phyloP scores from a whole-genome alignment of 2,113 vertebrate species.

The Sakesphorus luctuosus region DNA sequence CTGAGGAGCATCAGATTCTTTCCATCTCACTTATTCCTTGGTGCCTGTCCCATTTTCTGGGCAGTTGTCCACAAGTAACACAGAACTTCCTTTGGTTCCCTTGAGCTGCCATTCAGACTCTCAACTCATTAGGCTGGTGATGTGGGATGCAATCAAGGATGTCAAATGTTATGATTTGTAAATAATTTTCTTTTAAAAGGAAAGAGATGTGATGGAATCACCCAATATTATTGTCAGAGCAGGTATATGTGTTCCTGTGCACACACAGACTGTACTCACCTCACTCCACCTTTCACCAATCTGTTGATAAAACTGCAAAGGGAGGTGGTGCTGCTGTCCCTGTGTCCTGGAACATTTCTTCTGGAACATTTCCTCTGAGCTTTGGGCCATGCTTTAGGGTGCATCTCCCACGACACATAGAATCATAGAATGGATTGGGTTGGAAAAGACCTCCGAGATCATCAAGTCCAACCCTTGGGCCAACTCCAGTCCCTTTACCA shows the following conservation, averaged over 20 bases:
- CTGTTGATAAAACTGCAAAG: not conserved
- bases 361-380: not conserved
- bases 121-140: not conserved
- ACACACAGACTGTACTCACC: not conserved
- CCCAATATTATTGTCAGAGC: not conserved
- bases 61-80: not conserved
- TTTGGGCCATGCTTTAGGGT: not conserved
- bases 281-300: not conserved
- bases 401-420: not conserved
- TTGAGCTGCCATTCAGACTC: not conserved
- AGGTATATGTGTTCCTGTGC: not conserved
- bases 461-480: too few species aligned
- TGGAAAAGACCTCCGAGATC: too few species aligned
- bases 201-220: not conserved
- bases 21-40: constrained; percentile 10
- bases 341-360: not conserved
- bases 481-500: too few species aligned
- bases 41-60: not conserved
- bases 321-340: not conserved
- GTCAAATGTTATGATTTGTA: not conserved
- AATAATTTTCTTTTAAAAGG: not conserved
- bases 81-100: not conserved
- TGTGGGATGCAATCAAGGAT: not conserved
- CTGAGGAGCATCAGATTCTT: constrained; percentile 49
- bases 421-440: too few species aligned